Evolutionary conservation across 2,797 vertebrate species (phyloP), one percentile per base, ranked within the genome.

Genomic region (Hozukius guyotensis): DNA sequence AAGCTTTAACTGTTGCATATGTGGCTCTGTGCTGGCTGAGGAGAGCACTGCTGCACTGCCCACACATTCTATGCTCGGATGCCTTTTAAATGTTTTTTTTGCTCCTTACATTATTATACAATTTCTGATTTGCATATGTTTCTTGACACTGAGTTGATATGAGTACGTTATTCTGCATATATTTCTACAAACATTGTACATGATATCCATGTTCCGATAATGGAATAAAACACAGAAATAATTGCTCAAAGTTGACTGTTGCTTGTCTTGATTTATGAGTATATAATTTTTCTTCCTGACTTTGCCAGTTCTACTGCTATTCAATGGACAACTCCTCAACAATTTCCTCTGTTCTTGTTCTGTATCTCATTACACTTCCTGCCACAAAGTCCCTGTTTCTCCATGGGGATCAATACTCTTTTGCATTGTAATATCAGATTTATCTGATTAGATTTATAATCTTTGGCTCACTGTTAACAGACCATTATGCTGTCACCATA

Each of bases 401-500:
- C 27, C 53, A 62, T 14, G 10, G 72, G 27, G 38, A 80, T 62
- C 64, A 75, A 77, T 77, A 74, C 25, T 52, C n/a, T 63, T 70
- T 55, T 11, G 2, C 34, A 42, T 65, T 65, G 46, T n/a, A 36
- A 73, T 60, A 49, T 66, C 5, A 57, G 24, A 64, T 75, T 69
- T 20, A 74, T 31, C 53, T 36, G 27, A 77, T 64, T 76, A n/a
- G 24, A 68, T 68, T 57, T 34, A 59, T 46, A 53, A 76, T 78
- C 13, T 20, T 57, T 53, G 29, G 20, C 25, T 63, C 16, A 31
- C 42, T 25, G 31, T 65, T 64, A 27, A 34, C 12, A 36, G 56
- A 62, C 9, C 20, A 42, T 36, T 55, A 59, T 18, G 34, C 22
- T 22, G 22, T 72, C 29, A 62, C 14, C 49, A 38, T 14, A 75